phyloP scores from a whole-genome alignment of 2,888 invertebrate genomes.

The Merodon equestris region DNA sequence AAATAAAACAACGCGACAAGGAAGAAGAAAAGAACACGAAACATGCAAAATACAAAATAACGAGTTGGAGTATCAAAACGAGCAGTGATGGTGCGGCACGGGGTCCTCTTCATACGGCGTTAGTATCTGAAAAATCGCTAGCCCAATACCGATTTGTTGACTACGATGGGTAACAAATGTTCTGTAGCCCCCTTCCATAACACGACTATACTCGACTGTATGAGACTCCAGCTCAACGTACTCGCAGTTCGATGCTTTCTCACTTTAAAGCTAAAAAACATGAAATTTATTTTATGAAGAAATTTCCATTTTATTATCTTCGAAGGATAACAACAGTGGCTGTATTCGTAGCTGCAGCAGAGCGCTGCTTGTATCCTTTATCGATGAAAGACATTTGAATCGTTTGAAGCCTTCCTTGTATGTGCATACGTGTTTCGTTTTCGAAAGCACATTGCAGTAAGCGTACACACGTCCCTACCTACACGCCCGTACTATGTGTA shows the following conservation, averaged over 20 bases:
- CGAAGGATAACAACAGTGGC: conserved; percentile 60
- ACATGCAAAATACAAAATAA: conserved; percentile 68
- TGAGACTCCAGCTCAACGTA: too few species aligned
- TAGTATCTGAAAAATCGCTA: conserved; percentile 63
- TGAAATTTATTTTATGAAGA: conserved; percentile 64
- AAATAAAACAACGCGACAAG: too few species aligned
- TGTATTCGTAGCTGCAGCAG: conserved; percentile 46
- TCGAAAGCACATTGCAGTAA: conserved; percentile 60
- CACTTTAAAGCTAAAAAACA: conserved; percentile 40
- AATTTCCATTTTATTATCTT: conserved; percentile 69
- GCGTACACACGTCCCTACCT: neutral
- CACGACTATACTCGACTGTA: conserved; percentile 16
- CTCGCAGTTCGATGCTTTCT: neutral
- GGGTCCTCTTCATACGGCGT: conserved; percentile 42
- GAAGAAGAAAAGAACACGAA: conserved; percentile 35
- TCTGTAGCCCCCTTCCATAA: conserved; percentile 49
- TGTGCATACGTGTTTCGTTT: conserved; percentile 66
- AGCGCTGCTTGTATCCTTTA: conserved; percentile 50
- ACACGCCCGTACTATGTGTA: too few species aligned
- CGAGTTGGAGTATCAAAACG: conserved; percentile 63
- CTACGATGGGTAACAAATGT: conserved; percentile 65
- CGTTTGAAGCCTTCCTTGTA: conserved; percentile 48
- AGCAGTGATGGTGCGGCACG: conserved; percentile 18
- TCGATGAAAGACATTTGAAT: conserved; percentile 59
- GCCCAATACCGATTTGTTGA: conserved; percentile 64